Evolutionary conservation across 2,113 vertebrate genomes (phyloP).

Genomic region (Xerus inauris): DNA sequence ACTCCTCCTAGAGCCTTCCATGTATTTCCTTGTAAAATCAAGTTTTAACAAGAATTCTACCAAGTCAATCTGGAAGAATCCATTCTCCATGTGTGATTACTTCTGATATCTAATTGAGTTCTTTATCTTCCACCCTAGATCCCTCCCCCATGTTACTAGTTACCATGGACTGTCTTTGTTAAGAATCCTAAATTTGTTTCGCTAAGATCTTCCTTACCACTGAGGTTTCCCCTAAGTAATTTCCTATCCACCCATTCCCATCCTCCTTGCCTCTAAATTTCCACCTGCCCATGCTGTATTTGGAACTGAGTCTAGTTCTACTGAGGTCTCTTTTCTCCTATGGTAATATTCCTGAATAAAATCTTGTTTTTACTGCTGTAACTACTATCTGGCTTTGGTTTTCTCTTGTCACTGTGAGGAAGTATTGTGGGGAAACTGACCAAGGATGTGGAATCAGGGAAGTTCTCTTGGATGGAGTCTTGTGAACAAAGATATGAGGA

Average conservation of each 20-base stretch:
- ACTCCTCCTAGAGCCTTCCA: neutral
- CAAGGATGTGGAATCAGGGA: neutral
- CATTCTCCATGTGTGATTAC: neutral
- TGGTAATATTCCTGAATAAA: neutral
- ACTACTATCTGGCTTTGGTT: neutral
- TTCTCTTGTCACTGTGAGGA: neutral
- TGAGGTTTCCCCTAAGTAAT: neutral
- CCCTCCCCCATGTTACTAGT: neutral
- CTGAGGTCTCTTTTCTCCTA: neutral
- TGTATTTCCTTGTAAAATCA: neutral
- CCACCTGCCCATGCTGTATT: neutral
- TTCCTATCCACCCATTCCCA: neutral
- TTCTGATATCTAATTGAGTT: neutral
- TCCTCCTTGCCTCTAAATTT: neutral
- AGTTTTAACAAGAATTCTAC: neutral
- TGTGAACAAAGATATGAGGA: neutral
- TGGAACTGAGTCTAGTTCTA: neutral
- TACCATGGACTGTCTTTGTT: neutral
- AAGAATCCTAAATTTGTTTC: neutral
- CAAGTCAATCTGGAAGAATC: neutral
- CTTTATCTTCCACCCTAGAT: neutral
- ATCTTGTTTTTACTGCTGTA: neutral
- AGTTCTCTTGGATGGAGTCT: neutral
- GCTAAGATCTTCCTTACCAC: neutral
- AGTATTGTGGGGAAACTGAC: neutral